A percentile compares a stretch with the other conserved stretches of the same genome.
Evolutionary conservation across 2,888 invertebrate species (phyloP).

Genomic region (Linnaemya tessellans): DNA sequence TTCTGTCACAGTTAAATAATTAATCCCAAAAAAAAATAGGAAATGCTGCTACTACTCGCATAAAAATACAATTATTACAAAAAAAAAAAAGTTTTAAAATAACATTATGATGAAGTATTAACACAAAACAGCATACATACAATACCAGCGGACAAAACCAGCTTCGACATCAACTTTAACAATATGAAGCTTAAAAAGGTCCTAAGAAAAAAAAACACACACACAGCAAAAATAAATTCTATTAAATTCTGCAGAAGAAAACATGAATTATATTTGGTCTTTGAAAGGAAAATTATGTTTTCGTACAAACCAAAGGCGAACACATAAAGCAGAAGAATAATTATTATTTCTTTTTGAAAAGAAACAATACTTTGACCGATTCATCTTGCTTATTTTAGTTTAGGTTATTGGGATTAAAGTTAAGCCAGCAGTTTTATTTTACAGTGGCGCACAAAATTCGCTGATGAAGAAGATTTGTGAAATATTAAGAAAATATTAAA

Average conservation of each 20-base stretch:
- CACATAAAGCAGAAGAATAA: background rate
- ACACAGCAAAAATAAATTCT: background rate
- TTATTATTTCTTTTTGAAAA: conserved; percentile 8
- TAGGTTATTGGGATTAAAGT: background rate
- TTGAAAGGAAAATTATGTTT: conserved; percentile 30
- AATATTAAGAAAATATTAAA: no score
- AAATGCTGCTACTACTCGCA: background rate
- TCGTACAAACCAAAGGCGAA: background rate
- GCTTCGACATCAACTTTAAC: background rate
- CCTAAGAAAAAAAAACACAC: background rate
- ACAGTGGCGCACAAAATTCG: no score
- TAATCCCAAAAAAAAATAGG: background rate
- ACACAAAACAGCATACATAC: background rate
- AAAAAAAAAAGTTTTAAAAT: background rate
- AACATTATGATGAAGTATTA: background rate
- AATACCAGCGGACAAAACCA: background rate
- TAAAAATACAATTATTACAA: background rate
- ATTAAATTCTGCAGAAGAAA: background rate
- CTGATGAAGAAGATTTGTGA: no score
- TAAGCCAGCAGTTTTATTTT: no score
- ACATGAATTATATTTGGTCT: conserved; percentile 43
- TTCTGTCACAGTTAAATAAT: background rate
- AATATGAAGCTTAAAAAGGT: background rate
- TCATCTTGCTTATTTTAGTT: background rate
- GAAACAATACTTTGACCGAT: conserved; percentile 12